phyloP scores from a whole-genome alignment of 1,140 invertebrate species.

The Euwallacea similis region DNA sequence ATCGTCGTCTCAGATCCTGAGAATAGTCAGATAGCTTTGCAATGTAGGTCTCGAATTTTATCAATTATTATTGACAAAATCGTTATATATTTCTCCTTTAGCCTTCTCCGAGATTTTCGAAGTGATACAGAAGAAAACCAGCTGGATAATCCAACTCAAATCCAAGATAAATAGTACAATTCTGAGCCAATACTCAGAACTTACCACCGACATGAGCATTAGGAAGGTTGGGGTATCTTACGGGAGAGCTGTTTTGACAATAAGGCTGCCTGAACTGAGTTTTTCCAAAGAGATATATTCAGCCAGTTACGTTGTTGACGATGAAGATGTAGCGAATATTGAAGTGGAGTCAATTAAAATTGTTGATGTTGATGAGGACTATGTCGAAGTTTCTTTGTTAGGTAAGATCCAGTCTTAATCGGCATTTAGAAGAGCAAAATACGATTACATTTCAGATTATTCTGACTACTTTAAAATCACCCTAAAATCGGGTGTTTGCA shows the following conservation, averaged over 20 bases:
- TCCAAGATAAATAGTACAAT: constrained; percentile 1
- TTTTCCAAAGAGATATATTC: neutral
- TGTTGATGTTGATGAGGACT: neutral
- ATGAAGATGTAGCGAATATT: neutral
- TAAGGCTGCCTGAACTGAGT: constrained; percentile 11
- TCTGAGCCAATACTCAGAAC: constrained; percentile 17
- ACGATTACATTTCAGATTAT: constrained; percentile 25
- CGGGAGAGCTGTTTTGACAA: constrained; percentile 17
- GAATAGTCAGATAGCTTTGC: constrained; percentile 1
- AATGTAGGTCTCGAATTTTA: constrained; percentile 5
- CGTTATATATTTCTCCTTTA: neutral
- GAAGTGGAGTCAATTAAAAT: neutral
- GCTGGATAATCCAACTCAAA: neutral
- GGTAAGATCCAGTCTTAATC: neutral
- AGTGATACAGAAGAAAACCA: neutral
- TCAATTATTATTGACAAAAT: neutral
- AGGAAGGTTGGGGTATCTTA: constrained; percentile 11
- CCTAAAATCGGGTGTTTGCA: constrained; percentile 2
- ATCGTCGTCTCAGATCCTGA: constrained; percentile 7
- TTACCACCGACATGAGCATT: constrained; percentile 1
- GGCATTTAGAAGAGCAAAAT: neutral
- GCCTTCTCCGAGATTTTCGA: constrained; percentile 8
- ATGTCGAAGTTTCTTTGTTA: neutral
- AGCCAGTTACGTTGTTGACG: neutral
- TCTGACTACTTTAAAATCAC: constrained; percentile 18